Percentiles rank a stretch among this genome's conserved stretches.
phyloP scores from a whole-genome alignment of 2,888 invertebrate genomes.

The Kryphioiulus occultus region DNA sequence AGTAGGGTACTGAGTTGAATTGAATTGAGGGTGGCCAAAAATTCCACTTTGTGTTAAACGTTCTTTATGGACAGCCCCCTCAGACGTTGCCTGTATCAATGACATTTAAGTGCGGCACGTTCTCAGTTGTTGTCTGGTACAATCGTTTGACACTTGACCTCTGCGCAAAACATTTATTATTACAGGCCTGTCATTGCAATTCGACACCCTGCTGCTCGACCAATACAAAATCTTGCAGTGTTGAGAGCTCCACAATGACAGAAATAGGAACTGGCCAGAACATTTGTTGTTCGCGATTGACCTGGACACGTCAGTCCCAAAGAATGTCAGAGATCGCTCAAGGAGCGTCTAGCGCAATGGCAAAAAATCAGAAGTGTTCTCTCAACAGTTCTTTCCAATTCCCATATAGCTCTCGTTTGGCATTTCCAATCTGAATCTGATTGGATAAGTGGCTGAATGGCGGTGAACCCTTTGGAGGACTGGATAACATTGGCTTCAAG shows the following conservation, averaged over 20 bases:
- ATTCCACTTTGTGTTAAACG: too few relatives aligned
- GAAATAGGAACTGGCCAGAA: not conserved
- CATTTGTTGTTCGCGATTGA: not conserved
- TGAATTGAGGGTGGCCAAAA: too few relatives aligned
- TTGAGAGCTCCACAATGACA: not conserved
- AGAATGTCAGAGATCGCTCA: not conserved
- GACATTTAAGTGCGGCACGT: not conserved
- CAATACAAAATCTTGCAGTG: not conserved
- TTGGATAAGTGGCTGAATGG: slow-evolving; percentile 4
- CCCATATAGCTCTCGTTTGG: not conserved
- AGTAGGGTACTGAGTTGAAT: too few relatives aligned
- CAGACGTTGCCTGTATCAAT: not conserved
- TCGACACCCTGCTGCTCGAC: not conserved
- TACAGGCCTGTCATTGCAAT: not conserved
- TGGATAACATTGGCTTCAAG: not conserved
- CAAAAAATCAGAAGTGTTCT: not conserved
- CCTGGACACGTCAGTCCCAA: not conserved
- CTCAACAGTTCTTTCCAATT: not conserved
- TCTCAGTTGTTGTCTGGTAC: not conserved
- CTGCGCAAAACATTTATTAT: not conserved
- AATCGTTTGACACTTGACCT: not conserved
- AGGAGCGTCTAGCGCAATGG: not conserved
- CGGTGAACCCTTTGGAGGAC: slow-evolving; percentile 26
- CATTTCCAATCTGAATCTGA: not conserved
- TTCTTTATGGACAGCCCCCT: too few relatives aligned